Base-by-base conservation (phyloP, 2,888 invertebrate genomes). In the Epinotia nisella region DNA sequence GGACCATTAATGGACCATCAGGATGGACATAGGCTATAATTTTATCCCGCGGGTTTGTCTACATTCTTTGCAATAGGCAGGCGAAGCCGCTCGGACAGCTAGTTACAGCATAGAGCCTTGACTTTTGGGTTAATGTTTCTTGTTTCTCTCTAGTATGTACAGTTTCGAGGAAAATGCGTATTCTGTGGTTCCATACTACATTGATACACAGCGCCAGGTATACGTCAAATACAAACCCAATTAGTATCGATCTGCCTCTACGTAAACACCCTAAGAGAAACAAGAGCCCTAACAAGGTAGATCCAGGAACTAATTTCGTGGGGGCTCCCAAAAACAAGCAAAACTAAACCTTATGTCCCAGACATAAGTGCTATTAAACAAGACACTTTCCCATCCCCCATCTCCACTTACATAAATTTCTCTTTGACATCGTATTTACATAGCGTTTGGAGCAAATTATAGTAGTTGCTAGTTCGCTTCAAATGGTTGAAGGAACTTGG, bases 391-490 rank as follows among this genome's bases (percentile, higher is more conserved):
- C 51, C 35, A 29, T 10, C 61, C 19, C 53, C 51, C 60, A 17
- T 60, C 69, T 35, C 60, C 60, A 69, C 60, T 68, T 70, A 62
- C 45, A 69, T 53, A 69, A 69, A 70, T 70, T 41, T 55, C 19
- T 29, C 45, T 70, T 62, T 62, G 61, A 70, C 62, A 39, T 13
- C 10, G 41, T 29, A 70, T 62, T 62, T 70, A 56, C 61, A 70
- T 70, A 70, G 55, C 17, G 62, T 29, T 62, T 17, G n/a, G 51
- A 55, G 61, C 55, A 62, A 59, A 62, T 70, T 45, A 39, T 45
- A 39, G 62, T 62, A 29, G 41, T 62, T 55, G 53, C 29, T 49
- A n/a, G 49, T n/a, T 49, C n/a, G 45, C 45, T n/a, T n/a, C 45
- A 49, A n/a, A 49, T 49, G 45, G 45, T 15, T 49, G 45, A 49